A percentile compares a stretch with the other conserved stretches of the same genome.
Conservation (phyloP, 2,797 vertebrate species). For the Jordanella pulchra region DNA sequence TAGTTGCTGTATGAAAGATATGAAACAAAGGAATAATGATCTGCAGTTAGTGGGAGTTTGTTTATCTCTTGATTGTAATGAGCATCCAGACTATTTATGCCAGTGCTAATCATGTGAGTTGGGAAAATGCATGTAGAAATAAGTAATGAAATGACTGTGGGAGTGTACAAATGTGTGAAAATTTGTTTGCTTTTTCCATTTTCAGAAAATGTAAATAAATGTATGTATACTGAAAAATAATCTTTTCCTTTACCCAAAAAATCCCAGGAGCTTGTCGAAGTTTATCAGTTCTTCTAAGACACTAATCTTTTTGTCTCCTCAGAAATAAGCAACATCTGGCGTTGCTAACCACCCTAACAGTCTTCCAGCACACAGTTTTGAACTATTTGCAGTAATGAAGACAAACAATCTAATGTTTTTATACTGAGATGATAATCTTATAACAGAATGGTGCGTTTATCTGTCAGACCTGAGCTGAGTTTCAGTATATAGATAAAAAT, state of each 20-base stretch:
- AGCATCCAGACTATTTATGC: conserved; percentile 31
- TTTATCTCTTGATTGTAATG: conserved; percentile 41
- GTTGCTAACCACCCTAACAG: background rate
- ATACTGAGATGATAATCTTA: conserved; percentile 24
- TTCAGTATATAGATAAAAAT: conserved; percentile 18
- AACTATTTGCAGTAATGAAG: conserved; percentile 3
- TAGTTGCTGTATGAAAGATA: conserved; percentile 43
- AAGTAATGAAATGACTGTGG: background rate
- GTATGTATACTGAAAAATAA: conserved; percentile 3
- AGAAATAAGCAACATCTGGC: conserved; percentile 47
- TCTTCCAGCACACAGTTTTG: conserved; percentile 6
- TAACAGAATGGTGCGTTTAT: conserved; percentile 22
- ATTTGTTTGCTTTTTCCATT: conserved; percentile 32
- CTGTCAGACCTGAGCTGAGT: conserved; percentile 6
- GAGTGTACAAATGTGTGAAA: conserved; percentile 4
- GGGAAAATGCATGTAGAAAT: conserved; percentile 16
- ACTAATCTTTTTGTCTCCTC: conserved; percentile 33
- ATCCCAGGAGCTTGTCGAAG: background rate
- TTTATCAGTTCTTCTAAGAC: conserved; percentile 32
- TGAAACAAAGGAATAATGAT: conserved; percentile 34
- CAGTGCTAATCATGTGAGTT: conserved; percentile 13
- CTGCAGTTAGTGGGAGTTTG: conserved; percentile 22
- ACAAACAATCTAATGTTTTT: conserved; percentile 29
- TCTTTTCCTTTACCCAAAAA: background rate
- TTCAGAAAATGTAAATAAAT: conserved; percentile 2